A percentile compares a stretch with the other conserved stretches of the same genome.
Evolutionary conservation across 2,113 vertebrate genomes (phyloP).

Genomic region (Girardinichthys multiradiatus): DNA sequence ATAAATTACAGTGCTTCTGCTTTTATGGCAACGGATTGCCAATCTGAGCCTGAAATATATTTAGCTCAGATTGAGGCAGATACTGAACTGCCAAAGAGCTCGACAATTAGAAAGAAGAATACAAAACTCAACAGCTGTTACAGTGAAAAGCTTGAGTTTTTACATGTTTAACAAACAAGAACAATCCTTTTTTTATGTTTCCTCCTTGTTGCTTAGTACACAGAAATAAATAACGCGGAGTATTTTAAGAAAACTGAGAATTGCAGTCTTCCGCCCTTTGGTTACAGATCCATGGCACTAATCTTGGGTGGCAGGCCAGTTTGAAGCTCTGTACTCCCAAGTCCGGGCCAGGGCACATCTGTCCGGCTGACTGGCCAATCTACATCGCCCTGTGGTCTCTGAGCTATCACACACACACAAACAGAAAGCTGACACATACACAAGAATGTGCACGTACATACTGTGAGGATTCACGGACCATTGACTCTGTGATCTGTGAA

Average conservation of each 20-base stretch:
- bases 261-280: constrained; percentile 51
- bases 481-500: constrained; percentile 36
- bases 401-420: constrained; percentile 25
- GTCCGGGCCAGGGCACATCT: constrained; percentile 55
- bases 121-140: not conserved
- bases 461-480: constrained; percentile 43
- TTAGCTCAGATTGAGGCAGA: constrained; percentile 27
- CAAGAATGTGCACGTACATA: constrained; percentile 10
- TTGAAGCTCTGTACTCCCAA: constrained; percentile 35
- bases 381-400: constrained; percentile 31
- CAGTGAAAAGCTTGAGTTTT: not conserved
- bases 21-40: constrained; percentile 39
- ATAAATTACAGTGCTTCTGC: constrained; percentile 54
- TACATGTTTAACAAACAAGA: not conserved
- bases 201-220: constrained; percentile 30
- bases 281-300: constrained; percentile 58
- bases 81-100: constrained; percentile 18
- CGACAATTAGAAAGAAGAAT: constrained; percentile 5
- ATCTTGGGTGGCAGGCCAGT: constrained; percentile 58
- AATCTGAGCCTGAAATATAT: constrained; percentile 34
- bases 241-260: constrained; percentile 56
- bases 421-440: constrained; percentile 37
- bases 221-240: constrained; percentile 64
- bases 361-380: constrained; percentile 57
- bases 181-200: not conserved